A percentile compares a stretch with the other conserved stretches of the same genome.
These are phyloP conservation scores for Heteractis magnifica DNA, from an alignment of 92 coral and sea anemone genomes.

Conservation along the genomic window DNA sequence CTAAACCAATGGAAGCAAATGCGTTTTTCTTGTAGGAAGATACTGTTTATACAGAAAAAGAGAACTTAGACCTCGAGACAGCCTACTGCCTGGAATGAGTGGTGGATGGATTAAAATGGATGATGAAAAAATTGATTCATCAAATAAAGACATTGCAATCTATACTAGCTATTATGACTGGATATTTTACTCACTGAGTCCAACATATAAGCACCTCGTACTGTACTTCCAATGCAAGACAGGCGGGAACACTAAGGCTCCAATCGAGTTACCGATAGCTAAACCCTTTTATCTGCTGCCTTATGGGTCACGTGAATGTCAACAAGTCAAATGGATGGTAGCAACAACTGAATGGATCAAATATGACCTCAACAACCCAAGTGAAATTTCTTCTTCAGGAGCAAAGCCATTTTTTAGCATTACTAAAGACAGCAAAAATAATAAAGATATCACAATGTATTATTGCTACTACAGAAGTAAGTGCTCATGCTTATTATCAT, in stretches of 20 bases:
- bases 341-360: conserved; percentile 58
- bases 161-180: neutral
- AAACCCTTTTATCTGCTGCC: conserved; percentile 64
- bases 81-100: neutral
- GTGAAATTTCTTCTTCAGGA: neutral
- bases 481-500: neutral
- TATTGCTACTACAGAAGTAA: conserved; percentile 56
- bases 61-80: neutral
- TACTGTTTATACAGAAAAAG: conserved; percentile 32
- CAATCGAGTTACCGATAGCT: conserved; percentile 45
- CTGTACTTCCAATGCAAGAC: conserved; percentile 48
- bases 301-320: conserved; percentile 54
- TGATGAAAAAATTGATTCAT: neutral
- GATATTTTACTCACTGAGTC: neutral
- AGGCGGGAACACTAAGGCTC: conserved; percentile 33
- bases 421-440: conserved; percentile 10
- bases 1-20: neutral
- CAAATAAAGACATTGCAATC: conserved; percentile 9
- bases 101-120: conserved; percentile 3
- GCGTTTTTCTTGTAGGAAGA: conserved; percentile 4
- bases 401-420: neutral
- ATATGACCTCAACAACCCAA: conserved; percentile 8
- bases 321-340: conserved; percentile 64
- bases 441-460: conserved; percentile 22
- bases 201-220: neutral